Evolutionary conservation across 2,888 invertebrate species (phyloP).

Genomic region (Harpagoxenus sublaevis): DNA sequence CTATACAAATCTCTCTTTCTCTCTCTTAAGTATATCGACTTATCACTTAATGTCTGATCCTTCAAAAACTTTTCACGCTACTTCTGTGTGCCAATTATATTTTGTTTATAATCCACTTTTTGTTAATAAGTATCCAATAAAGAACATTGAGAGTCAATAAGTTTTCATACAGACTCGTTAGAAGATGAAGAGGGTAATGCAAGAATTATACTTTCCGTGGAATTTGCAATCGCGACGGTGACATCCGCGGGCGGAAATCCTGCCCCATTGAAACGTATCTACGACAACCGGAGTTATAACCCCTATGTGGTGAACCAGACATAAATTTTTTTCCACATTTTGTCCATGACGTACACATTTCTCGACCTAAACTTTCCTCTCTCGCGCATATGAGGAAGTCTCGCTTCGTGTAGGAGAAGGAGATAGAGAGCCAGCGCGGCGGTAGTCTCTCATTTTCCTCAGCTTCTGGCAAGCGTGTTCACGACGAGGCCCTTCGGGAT

Average conservation of each 20-base stretch:
- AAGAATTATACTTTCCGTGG: constrained; percentile 15
- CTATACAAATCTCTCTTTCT: neutral
- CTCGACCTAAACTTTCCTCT: constrained; percentile 67
- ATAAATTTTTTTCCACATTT: constrained; percentile 60
- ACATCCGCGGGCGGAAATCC: constrained; percentile 38
- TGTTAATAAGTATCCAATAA: neutral
- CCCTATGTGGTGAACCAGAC: constrained; percentile 50
- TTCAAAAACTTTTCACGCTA: neutral
- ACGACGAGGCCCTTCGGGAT: constrained; percentile 66
- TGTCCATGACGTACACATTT: constrained; percentile 47
- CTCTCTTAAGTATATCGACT: neutral
- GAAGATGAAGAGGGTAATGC: neutral
- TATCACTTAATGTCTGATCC: neutral
- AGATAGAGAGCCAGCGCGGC: constrained; percentile 15
- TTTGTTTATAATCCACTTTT: neutral
- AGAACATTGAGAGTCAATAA: neutral
- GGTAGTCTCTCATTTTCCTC: constrained; percentile 65
- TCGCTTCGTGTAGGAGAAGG: neutral
- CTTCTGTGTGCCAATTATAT: neutral
- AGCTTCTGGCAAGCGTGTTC: constrained; percentile 66
- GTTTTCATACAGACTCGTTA: neutral
- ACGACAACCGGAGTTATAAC: constrained; percentile 45
- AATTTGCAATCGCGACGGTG: constrained; percentile 43
- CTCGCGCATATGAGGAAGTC: constrained; percentile 54
- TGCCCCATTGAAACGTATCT: constrained; percentile 45